Evolutionary conservation across 1,140 invertebrate genomes (phyloP).

Genomic region (Maniola jurtina): DNA sequence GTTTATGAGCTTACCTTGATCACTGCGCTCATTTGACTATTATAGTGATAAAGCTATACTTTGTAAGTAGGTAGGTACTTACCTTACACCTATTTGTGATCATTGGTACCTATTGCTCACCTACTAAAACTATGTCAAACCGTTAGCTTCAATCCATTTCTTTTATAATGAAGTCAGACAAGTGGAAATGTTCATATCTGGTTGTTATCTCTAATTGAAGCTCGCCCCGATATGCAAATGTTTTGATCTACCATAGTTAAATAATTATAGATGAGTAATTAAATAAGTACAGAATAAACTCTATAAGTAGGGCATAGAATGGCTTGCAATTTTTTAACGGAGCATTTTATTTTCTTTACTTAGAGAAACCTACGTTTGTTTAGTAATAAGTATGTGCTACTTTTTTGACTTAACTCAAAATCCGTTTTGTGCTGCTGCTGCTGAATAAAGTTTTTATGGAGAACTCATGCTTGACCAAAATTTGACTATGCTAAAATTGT

Average conservation of each 20-base stretch:
- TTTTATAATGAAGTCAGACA: not conserved
- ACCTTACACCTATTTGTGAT: not conserved
- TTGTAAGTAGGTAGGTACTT: not conserved
- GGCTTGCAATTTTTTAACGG: too few species aligned
- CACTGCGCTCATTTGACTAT: slow-evolving; percentile 31
- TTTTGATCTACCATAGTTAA: slow-evolving; percentile 1
- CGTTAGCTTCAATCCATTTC: not conserved
- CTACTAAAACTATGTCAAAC: not conserved
- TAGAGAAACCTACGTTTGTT: too few species aligned
- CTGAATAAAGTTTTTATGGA: too few species aligned
- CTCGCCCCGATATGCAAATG: slow-evolving; percentile 11
- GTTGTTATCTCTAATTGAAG: not conserved
- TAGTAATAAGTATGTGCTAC: too few species aligned
- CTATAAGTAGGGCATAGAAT: too few species aligned
- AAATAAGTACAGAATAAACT: not conserved
- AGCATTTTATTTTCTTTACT: too few species aligned
- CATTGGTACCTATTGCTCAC: not conserved
- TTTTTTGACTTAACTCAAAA: too few species aligned
- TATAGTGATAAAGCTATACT: slow-evolving; percentile 10
- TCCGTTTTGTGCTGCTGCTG: too few species aligned
- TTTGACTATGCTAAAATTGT: too few species aligned
- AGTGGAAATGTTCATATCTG: slow-evolving; percentile 4
- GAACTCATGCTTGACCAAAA: too few species aligned
- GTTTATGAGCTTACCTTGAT: slow-evolving; percentile 33
- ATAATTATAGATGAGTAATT: not conserved